These are phyloP conservation scores for Caenorhabditis macrosperma DNA, from an alignment of 2,888 invertebrate genomes.

Conservation along the genomic window DNA sequence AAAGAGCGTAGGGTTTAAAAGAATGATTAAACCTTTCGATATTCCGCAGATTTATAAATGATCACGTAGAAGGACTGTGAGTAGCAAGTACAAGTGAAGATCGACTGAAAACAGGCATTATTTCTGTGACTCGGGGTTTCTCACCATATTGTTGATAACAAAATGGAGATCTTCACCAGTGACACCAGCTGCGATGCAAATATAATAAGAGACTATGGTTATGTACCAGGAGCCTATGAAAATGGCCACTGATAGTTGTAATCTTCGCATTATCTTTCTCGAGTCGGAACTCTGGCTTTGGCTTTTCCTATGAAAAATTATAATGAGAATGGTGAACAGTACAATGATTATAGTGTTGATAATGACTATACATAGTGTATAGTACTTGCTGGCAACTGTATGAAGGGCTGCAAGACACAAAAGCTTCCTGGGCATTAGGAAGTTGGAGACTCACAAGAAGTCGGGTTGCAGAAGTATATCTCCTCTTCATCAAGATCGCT, in stretches of 20 bases:
- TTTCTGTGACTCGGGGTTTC: no score
- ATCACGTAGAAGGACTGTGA: conserved; percentile 25
- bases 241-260: conserved; percentile 16
- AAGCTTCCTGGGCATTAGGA: no score
- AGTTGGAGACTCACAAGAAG: conserved; percentile 9
- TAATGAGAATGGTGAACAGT: conserved; percentile 6
- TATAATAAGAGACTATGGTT: conserved; percentile 14
- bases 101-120: not conserved
- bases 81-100: conserved; percentile 13
- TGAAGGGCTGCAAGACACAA: conserved; percentile 26
- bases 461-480: conserved; percentile 29
- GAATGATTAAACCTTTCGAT: conserved; percentile 27
- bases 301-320: conserved; percentile 17
- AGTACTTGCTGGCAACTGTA: conserved; percentile 12
- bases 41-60: conserved; percentile 17
- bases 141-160: not conserved
- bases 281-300: conserved; percentile 9
- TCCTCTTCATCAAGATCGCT: conserved; percentile 18
- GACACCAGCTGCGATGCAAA: conserved; percentile 18
- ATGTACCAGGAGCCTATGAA: conserved; percentile 32
- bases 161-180: conserved; percentile 24
- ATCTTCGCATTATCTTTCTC: conserved; percentile 22
- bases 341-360: conserved; percentile 7
- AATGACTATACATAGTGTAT: conserved; percentile 20
- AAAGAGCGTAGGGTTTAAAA: no score